Conservation (phyloP, 2,888 invertebrate genomes). For the Cephus runcator region DNA sequence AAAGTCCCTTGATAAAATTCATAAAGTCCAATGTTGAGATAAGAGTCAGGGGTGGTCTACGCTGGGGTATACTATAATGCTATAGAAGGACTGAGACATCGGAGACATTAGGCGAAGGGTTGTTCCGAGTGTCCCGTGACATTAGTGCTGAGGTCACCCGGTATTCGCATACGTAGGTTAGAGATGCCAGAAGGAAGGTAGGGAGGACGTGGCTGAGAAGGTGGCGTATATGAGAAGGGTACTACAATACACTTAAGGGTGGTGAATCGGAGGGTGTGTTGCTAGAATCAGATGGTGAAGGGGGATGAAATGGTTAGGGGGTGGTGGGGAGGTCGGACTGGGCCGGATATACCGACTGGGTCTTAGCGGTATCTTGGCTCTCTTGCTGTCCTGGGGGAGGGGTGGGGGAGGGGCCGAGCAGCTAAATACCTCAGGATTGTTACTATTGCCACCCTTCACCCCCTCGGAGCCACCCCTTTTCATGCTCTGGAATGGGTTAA, state of each 20-base stretch:
- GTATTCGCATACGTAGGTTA: slow-evolving; percentile 41
- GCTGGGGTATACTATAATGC: not conserved
- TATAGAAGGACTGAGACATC: not conserved
- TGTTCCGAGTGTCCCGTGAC: not conserved
- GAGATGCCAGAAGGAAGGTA: slow-evolving; percentile 9
- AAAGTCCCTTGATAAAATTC: not conserved
- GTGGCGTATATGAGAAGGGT: slow-evolving; percentile 17
- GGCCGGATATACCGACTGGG: slow-evolving; percentile 51
- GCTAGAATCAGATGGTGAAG: slow-evolving; percentile 16
- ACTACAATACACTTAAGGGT: slow-evolving; percentile 19
- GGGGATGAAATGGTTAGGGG: slow-evolving; percentile 42
- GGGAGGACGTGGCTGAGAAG: slow-evolving; percentile 27
- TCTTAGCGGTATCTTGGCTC: slow-evolving; percentile 64
- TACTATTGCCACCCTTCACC: slow-evolving; percentile 59
- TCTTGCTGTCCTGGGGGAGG: slow-evolving; percentile 43
- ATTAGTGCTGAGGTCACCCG: slow-evolving; percentile 40
- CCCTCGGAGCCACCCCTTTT: slow-evolving; percentile 46
- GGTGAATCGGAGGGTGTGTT: slow-evolving; percentile 32
- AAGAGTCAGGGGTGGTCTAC: not conserved
- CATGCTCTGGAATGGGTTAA: slow-evolving; percentile 65
- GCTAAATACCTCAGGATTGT: slow-evolving; percentile 66
- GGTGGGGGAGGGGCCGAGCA: slow-evolving; percentile 44
- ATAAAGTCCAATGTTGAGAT: not conserved
- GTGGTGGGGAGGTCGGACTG: slow-evolving; percentile 42
- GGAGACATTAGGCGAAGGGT: not conserved